phyloP scores from a whole-genome alignment of 2,888 invertebrate species.

The Clusia tigrina region DNA sequence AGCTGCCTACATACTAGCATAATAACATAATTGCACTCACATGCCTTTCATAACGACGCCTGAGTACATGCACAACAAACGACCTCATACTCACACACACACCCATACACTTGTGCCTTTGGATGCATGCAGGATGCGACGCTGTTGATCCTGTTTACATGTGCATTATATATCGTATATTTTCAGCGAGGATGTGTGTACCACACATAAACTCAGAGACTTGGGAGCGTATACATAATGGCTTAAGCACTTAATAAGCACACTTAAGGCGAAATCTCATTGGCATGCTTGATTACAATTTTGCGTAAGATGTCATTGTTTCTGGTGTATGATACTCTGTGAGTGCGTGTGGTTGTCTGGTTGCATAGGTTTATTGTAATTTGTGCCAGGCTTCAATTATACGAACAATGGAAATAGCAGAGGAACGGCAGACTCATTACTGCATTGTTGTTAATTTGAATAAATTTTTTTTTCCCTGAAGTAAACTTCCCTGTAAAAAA shows the following conservation, averaged over 20 bases:
- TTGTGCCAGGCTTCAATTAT: background rate
- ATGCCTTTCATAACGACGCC: background rate
- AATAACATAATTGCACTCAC: no score
- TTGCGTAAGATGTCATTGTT: conserved; percentile 8
- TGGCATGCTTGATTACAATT: conserved; percentile 9
- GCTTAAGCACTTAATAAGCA: conserved; percentile 3
- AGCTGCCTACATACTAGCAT: no score
- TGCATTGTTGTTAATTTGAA: no score
- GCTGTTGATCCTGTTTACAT: no score
- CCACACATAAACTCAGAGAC: background rate
- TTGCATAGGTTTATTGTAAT: background rate
- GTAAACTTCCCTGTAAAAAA: no score
- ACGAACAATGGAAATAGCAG: no score
- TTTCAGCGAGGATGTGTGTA: no score
- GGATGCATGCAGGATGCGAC: no score
- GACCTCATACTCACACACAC: background rate
- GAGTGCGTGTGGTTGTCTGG: background rate
- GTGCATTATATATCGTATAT: no score
- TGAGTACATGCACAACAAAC: background rate
- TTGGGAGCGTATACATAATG: background rate
- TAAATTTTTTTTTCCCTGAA: no score
- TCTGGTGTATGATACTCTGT: background rate
- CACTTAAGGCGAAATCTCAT: conserved; percentile 15
- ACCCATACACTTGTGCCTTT: background rate
- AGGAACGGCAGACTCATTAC: no score